Evolutionary conservation across 92 coral and sea anemone genomes (phyloP).

Genomic region (Actinostola sp.): DNA sequence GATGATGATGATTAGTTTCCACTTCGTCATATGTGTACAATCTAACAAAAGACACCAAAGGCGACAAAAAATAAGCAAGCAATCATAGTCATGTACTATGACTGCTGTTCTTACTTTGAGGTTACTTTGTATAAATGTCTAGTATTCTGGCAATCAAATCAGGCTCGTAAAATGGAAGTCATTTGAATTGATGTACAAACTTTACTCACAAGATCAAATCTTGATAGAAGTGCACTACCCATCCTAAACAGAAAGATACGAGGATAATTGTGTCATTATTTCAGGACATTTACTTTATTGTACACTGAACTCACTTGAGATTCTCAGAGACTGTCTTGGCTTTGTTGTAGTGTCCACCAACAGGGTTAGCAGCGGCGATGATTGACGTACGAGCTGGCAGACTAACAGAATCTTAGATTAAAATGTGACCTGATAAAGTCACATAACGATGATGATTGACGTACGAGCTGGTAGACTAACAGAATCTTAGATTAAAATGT

Average conservation of each 20-base stretch:
- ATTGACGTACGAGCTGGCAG: conserved; percentile 97
- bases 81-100: no score
- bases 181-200: not conserved
- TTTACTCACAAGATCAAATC: conserved; percentile 90
- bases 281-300: not conserved
- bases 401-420: conserved; percentile 32
- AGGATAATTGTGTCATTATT: not conserved
- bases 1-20: no score
- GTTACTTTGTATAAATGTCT: no score
- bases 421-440: not conserved
- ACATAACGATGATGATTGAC: conserved; percentile 29
- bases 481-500: not conserved
- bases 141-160: no score
- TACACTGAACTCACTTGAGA: conserved; percentile 72
- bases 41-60: no score
- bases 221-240: conserved; percentile 97
- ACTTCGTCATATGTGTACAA: no score
- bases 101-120: no score
- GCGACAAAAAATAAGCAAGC: no score
- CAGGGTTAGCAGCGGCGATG: conserved; percentile 96
- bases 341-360: conserved; percentile 97
- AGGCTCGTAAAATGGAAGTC: no score
- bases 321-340: conserved; percentile 98
- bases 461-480: conserved; percentile 89
- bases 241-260: conserved; percentile 61